Evolutionary conservation across 2,113 vertebrate species (phyloP).

Genomic region (Epinephelus moara): DNA sequence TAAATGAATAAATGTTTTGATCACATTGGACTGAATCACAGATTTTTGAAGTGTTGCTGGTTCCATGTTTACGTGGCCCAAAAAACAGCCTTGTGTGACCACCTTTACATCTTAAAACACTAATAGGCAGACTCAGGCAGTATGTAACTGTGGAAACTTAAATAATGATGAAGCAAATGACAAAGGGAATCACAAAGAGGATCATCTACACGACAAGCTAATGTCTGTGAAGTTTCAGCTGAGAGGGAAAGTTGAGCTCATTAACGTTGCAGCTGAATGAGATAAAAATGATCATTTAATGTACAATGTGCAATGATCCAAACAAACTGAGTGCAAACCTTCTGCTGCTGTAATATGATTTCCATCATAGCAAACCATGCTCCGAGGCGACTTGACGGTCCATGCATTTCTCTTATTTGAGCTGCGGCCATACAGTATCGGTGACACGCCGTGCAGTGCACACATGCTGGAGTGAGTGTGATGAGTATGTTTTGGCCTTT

Average conservation of each 20-base stretch:
- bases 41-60: neutral
- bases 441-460: constrained; percentile 47
- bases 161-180: constrained; percentile 27
- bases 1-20: neutral
- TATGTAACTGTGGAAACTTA: constrained; percentile 2
- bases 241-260: constrained; percentile 44
- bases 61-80: constrained; percentile 12
- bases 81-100: constrained; percentile 32
- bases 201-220: constrained; percentile 19
- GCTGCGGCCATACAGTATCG: constrained; percentile 5
- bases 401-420: constrained; percentile 49
- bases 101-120: neutral
- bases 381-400: constrained; percentile 31
- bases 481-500: constrained; percentile 56
- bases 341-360: constrained; percentile 22
- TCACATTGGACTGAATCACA: neutral
- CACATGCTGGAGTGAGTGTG: constrained; percentile 48
- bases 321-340: constrained; percentile 35
- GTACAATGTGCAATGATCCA: constrained; percentile 55
- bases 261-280: constrained; percentile 46
- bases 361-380: constrained; percentile 56
- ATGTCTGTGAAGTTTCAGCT: constrained; percentile 44
- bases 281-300: constrained; percentile 63
- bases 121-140: neutral
- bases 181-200: constrained; percentile 11